Conservation (phyloP, 2,888 invertebrate genomes). For the Aphrophora alni region DNA sequence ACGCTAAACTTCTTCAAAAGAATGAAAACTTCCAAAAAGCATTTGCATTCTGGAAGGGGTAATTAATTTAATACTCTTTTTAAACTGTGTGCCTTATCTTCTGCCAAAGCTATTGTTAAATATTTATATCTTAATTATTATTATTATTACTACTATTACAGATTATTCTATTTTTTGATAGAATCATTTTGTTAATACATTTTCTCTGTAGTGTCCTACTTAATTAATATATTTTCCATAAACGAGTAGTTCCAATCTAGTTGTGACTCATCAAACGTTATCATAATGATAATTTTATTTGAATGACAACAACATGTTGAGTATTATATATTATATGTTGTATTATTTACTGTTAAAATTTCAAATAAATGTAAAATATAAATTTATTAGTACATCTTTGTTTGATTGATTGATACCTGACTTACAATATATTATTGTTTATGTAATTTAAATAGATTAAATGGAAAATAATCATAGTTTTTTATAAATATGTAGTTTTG, state of each 20-base stretch:
- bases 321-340: background rate
- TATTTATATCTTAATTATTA: slow-evolving; percentile 2
- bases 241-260: background rate
- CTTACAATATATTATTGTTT: background rate
- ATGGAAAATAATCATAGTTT: no score
- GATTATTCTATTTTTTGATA: slow-evolving; percentile 5
- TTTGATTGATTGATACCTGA: background rate
- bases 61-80: background rate
- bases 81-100: slow-evolving; percentile 29
- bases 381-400: background rate
- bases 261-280: slow-evolving; percentile 12
- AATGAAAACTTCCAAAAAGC: slow-evolving; percentile 56
- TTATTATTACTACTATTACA: background rate
- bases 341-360: slow-evolving; percentile 6
- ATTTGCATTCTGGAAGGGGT: slow-evolving; percentile 59
- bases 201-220: background rate
- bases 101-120: slow-evolving; percentile 40
- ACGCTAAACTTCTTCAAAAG: slow-evolving; percentile 39
- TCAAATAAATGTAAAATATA: background rate
- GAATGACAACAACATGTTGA: background rate
- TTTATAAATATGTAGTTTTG: no score
- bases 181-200: background rate
- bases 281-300: slow-evolving; percentile 32
- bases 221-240: slow-evolving; percentile 4
- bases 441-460: background rate